Evolutionary conservation across 2,888 invertebrate genomes (phyloP).

Genomic region (Dynastes hyllus): DNA sequence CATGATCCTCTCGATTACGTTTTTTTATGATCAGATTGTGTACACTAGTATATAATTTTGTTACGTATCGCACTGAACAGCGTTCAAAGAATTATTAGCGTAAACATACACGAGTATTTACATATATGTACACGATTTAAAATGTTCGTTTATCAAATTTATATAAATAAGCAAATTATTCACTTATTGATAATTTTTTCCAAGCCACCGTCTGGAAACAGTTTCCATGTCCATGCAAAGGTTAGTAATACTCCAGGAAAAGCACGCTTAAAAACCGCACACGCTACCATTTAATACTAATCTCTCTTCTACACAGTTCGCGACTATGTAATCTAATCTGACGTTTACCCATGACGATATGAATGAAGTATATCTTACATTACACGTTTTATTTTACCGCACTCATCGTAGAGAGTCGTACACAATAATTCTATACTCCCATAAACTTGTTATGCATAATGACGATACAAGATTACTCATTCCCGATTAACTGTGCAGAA

Average conservation of each 20-base stretch:
- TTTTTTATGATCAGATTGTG: no score
- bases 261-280: slow-evolving; percentile 16
- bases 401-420: background rate
- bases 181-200: slow-evolving; percentile 63
- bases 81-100: no score
- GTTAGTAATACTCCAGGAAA: slow-evolving; percentile 72
- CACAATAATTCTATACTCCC: background rate
- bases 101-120: background rate
- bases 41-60: no score
- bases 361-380: background rate
- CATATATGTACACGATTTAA: no score
- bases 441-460: slow-evolving; percentile 2
- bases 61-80: no score
- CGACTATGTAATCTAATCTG: slow-evolving; percentile 41
- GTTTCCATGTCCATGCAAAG: slow-evolving; percentile 86
- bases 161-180: background rate
- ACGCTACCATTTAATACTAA: slow-evolving; percentile 27
- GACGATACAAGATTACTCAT: slow-evolving; percentile 12
- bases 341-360: slow-evolving; percentile 28
- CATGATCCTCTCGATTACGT: no score
- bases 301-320: background rate
- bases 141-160: no score
- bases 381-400: slow-evolving; percentile 8
- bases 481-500: slow-evolving; percentile 65
- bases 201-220: slow-evolving; percentile 87